Conservation (phyloP, 2,888 invertebrate genomes). For the Drosophila testacea region DNA sequence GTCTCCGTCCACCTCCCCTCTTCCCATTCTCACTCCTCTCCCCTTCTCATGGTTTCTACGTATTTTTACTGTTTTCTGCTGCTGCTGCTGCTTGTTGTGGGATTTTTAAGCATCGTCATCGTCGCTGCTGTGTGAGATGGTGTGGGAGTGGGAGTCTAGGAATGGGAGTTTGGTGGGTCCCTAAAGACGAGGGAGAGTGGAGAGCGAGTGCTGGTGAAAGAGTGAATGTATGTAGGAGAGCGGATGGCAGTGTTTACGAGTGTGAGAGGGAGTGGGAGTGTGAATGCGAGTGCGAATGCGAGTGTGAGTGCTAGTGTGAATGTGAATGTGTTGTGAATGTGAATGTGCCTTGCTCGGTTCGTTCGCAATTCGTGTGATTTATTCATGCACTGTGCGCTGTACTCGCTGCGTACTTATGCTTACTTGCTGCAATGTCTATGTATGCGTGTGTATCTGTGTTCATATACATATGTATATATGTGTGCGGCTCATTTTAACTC, state of each 20-base stretch:
- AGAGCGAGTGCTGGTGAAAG: conserved; percentile 59
- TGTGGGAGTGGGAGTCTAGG: conserved; percentile 14
- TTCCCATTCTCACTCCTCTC: conserved; percentile 1
- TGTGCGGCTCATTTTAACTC: conserved; percentile 77
- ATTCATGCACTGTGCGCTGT: conserved; percentile 69
- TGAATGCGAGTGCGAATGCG: conserved; percentile 15
- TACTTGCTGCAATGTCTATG: conserved; percentile 59
- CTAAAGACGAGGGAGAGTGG: conserved; percentile 1
- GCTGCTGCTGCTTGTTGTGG: conserved; percentile 66
- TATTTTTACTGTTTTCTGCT: conserved; percentile 58
- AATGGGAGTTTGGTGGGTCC: conserved; percentile 17
- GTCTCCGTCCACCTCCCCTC: conserved; percentile 50
- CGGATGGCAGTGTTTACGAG: conserved; percentile 25
- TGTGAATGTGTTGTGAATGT: conserved; percentile 51
- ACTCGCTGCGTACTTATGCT: conserved; percentile 77
- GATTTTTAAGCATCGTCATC: conserved; percentile 74
- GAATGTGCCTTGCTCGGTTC: conserved; percentile 67
- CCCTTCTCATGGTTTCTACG: conserved; percentile 38
- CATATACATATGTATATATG: conserved; percentile 13
- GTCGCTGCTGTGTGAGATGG: conserved; percentile 24
- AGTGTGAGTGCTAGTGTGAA: conserved; percentile 35
- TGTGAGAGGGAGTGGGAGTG: conserved; percentile 14
- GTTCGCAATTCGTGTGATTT: conserved; percentile 79
- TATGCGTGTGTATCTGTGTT: conserved; percentile 21
- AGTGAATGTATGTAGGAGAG: conserved; percentile 68